phyloP scores from a whole-genome alignment of 2,113 vertebrate species.

The Trogon surrucura region DNA sequence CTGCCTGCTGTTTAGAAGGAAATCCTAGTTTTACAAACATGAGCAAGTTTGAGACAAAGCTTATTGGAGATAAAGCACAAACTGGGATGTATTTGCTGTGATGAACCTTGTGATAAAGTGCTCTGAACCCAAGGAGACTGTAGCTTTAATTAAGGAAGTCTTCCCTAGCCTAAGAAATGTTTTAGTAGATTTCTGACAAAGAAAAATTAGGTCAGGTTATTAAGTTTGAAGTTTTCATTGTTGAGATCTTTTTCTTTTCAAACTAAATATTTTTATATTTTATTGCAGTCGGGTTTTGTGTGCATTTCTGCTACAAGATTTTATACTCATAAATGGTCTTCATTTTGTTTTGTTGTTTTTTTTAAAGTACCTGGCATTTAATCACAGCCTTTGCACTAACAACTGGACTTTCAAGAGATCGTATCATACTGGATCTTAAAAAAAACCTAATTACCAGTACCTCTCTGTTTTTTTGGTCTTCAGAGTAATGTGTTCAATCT shows the following conservation, averaged over 20 bases:
- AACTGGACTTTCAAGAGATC: not conserved
- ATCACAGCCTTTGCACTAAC: not conserved
- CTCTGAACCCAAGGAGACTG: not conserved
- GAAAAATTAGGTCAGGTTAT: not conserved
- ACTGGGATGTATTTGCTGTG: not conserved
- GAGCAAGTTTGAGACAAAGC: not conserved
- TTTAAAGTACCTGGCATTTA: not conserved
- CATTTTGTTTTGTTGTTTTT: too few relatives aligned
- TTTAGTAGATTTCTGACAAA: not conserved
- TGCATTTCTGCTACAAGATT: not conserved
- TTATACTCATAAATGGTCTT: not conserved
- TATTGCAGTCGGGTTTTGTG: not conserved
- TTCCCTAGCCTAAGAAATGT: not conserved
- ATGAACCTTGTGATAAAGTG: not conserved
- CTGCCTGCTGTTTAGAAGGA: not conserved
- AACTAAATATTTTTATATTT: not conserved
- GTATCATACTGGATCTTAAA: not conserved
- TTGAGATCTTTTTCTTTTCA: not conserved
- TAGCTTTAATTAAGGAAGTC: not conserved
- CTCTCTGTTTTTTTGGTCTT: not conserved
- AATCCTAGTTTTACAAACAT: not conserved
- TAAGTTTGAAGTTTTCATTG: not conserved
- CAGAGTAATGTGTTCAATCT: not conserved
- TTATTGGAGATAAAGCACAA: not conserved
- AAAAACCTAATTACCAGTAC: fast-evolving